Percentiles rank a stretch among this genome's conserved stretches.
Conservation (phyloP, 2,113 vertebrate species). For the Corapipo altera region DNA sequence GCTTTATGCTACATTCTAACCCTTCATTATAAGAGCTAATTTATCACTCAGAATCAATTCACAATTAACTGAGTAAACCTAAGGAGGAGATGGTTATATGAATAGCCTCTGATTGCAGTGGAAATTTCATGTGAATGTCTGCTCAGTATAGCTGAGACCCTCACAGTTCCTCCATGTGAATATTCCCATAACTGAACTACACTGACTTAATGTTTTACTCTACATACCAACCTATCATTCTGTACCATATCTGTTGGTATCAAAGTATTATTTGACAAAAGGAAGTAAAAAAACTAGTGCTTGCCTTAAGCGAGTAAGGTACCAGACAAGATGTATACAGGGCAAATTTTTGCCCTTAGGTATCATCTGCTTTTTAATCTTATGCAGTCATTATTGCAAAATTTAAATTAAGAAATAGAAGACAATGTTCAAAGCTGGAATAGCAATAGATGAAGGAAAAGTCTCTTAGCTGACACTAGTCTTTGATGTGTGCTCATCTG, state of each 20-base stretch:
- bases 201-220: neutral
- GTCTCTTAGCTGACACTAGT: conserved; percentile 38
- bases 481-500: conserved; percentile 75
- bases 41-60: neutral
- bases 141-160: neutral
- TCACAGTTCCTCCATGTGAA: neutral
- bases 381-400: neutral
- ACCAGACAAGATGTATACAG: neutral
- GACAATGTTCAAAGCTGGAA: conserved; percentile 27
- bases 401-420: conserved; percentile 47
- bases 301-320: neutral
- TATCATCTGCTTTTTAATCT: conserved; percentile 18
- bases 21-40: neutral
- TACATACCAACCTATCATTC: neutral
- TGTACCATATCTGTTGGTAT: neutral
- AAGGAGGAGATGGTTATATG: neutral
- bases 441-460: conserved; percentile 55
- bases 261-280: neutral
- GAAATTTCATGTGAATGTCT: neutral
- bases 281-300: neutral
- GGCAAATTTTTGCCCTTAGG: neutral
- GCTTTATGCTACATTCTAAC: neutral
- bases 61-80: neutral
- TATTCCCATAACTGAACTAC: neutral
- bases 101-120: neutral